phyloP scores from a whole-genome alignment of 2,113 vertebrate genomes.

The Pogona vitticeps region DNA sequence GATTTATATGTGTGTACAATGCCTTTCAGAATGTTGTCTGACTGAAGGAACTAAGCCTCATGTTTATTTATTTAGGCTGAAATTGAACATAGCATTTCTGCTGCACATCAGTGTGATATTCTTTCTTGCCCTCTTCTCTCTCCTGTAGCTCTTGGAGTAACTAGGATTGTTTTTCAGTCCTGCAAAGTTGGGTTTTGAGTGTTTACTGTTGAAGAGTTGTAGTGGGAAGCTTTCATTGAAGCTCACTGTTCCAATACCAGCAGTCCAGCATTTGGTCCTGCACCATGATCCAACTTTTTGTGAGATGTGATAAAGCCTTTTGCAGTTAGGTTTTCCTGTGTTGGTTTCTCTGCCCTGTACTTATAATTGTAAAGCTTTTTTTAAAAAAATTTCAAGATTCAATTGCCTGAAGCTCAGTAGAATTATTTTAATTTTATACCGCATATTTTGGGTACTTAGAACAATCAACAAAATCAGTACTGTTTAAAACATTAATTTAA shows the following conservation, averaged over 20 bases:
- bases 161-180: too few species aligned
- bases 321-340: background rate
- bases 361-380: too few species aligned
- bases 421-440: background rate
- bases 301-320: background rate
- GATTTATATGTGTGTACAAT: background rate
- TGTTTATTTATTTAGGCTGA: too few species aligned
- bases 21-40: background rate
- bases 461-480: background rate
- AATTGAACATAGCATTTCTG: too few species aligned
- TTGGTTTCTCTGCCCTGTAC: too few species aligned
- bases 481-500: background rate
- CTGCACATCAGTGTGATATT: too few species aligned
- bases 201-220: too few species aligned
- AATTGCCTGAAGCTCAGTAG: background rate
- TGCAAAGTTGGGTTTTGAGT: background rate
- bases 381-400: background rate
- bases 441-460: background rate
- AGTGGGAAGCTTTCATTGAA: too few species aligned
- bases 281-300: background rate
- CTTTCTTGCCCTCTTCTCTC: background rate
- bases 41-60: background rate
- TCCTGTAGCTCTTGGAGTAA: background rate
- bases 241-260: too few species aligned
- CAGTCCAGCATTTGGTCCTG: background rate